Percentiles rank a stretch among this genome's conserved stretches.
Evolutionary conservation across 1,140 invertebrate species (phyloP).

Genomic region (Halyomorpha halys): DNA sequence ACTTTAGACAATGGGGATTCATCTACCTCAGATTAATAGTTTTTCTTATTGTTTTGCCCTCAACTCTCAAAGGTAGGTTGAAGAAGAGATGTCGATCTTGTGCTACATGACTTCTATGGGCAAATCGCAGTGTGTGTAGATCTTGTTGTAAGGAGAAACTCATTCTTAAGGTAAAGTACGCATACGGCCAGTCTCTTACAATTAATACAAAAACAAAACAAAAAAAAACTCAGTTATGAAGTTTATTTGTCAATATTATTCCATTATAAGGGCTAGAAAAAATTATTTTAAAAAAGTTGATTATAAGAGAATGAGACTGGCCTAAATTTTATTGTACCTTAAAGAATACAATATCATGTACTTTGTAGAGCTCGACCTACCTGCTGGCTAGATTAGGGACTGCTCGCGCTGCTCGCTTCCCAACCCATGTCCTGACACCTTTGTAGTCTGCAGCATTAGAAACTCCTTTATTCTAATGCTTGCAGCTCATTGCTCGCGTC

Average conservation of each 20-base stretch:
- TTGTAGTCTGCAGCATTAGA: not conserved
- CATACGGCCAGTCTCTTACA: slow-evolving; percentile 23
- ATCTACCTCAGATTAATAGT: slow-evolving; percentile 26
- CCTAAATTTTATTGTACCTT: slow-evolving; percentile 17
- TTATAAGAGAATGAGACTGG: slow-evolving; percentile 2
- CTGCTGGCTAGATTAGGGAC: slow-evolving; percentile 10
- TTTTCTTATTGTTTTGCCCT: slow-evolving; percentile 27
- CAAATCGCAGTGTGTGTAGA: slow-evolving; percentile 21
- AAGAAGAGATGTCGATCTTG: slow-evolving; percentile 17
- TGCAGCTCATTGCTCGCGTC: not conserved
- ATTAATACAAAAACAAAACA: slow-evolving; percentile 8
- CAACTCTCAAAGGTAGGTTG: slow-evolving; percentile 24
- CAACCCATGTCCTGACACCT: not conserved
- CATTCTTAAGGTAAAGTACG: slow-evolving; percentile 26
- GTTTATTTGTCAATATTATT: not conserved
- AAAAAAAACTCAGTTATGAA: slow-evolving; percentile 1
- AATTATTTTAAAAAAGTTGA: too few species aligned
- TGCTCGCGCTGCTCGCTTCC: not conserved
- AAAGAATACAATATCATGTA: slow-evolving; percentile 8
- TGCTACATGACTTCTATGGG: slow-evolving; percentile 5
- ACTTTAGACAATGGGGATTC: slow-evolving; percentile 5
- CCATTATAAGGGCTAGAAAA: not conserved
- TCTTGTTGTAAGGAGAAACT: slow-evolving; percentile 19
- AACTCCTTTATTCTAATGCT: not conserved
- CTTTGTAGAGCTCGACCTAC: not conserved